Evolutionary conservation across 2,113 vertebrate genomes (phyloP), one percentile per base, ranked within the genome.

Genomic region (Notarius quadriscutis): DNA sequence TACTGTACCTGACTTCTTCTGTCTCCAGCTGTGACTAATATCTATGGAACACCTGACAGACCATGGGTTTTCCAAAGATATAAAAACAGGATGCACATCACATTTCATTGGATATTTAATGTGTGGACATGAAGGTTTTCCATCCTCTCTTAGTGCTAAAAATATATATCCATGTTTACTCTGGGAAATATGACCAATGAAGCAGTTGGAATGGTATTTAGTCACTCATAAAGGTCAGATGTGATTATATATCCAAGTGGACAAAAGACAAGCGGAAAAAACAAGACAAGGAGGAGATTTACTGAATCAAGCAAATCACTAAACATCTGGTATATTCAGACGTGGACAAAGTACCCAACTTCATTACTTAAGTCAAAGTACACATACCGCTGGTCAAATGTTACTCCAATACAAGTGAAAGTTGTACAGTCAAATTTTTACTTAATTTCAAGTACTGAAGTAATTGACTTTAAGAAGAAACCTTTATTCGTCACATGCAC

Each of bases 81-180:
- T 81, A 74, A 82, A 87, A 87, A 87, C 86, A 87, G 86, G 86
- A 87, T 83, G 79, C 50, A 63, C 57, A 53, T 34, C 17, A 77
- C 58, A 18, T 60, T 81, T 81, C 15, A 72, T n/a, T 2, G 53
- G 83, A 85, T 78, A n/a, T 63, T 72, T 22, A 67, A 57, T 48
- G 53, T 58, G 60, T 58, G 34, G 20, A 57, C 18, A 18, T 34
- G 65, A 57, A 58, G 34, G 20, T 5, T 83, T 87, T 83, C 80
- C 86, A 55, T 87, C 80, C 80, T 83, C 34, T 62, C 67, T 82
- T 17, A 18, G 57, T 87, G 80, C 69, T 87, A 62, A 82, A 87
- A 82, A 82, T 86, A 87, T 25, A 60, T 60, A 10, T 58, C 57
- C 30, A 50, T 81, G 25, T 82, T 81, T 72, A 67, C 65, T 15